Conservation (phyloP, 2,888 invertebrate genomes). For the Tethea ocularis region DNA sequence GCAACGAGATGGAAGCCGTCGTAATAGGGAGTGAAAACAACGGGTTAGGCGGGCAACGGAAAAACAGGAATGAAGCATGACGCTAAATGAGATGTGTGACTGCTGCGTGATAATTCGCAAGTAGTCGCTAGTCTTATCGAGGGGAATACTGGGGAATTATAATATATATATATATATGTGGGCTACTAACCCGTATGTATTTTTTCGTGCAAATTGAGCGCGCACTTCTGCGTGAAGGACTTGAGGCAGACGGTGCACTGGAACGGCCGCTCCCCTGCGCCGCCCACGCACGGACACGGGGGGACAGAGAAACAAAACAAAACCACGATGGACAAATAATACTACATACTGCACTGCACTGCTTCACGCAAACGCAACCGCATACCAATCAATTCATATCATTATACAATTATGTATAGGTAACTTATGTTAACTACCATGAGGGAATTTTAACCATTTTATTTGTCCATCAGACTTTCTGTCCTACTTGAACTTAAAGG, state of each 20-base stretch:
- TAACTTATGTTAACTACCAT: slow-evolving; percentile 58
- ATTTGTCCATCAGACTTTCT: slow-evolving; percentile 82
- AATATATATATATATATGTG: slow-evolving; percentile 69
- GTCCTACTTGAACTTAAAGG: slow-evolving; percentile 70
- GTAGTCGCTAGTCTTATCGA: slow-evolving; percentile 68
- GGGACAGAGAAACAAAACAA: slow-evolving; percentile 84
- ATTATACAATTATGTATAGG: background rate
- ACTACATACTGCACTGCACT: slow-evolving; percentile 42
- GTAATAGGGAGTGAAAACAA: slow-evolving; percentile 66
- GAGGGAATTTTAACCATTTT: slow-evolving; percentile 72
- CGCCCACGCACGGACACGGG: slow-evolving; percentile 68
- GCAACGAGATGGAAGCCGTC: slow-evolving; percentile 78
- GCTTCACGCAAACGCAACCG: slow-evolving; percentile 34
- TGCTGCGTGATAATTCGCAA: slow-evolving; percentile 55
- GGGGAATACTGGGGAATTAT: slow-evolving; percentile 62
- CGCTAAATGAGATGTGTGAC: slow-evolving; percentile 74
- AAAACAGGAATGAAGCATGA: slow-evolving; percentile 78
- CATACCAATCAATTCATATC: slow-evolving; percentile 34
- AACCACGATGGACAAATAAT: slow-evolving; percentile 84
- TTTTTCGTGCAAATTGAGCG: slow-evolving; percentile 86
- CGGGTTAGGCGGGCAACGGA: slow-evolving; percentile 81
- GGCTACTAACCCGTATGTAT: slow-evolving; percentile 86
- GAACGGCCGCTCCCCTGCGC: slow-evolving; percentile 85
- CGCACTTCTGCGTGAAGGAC: slow-evolving; percentile 86
- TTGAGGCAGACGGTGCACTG: slow-evolving; percentile 86